Base-by-base conservation (phyloP, 1,140 invertebrate genomes). In the Andrena cerasifolii region DNA sequence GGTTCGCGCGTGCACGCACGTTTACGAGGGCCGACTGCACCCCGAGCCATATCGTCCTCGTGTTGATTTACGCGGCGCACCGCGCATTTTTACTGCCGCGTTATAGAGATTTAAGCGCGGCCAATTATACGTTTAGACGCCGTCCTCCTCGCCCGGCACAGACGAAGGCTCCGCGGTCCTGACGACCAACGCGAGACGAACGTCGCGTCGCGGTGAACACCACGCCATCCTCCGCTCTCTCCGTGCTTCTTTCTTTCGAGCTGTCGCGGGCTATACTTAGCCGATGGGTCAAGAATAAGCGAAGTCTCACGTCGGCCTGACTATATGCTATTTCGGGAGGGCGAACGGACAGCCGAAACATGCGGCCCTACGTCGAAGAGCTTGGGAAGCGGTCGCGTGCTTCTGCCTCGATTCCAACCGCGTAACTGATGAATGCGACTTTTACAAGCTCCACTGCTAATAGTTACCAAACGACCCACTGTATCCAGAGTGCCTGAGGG, bases 101-200 rank as follows among this genome's bases (percentile, higher is more conserved):
- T 91, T 91, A 90, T 91, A 90, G 84, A 90, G 88, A 91, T 91
- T 92, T 91, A 91, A 92, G 90, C 87, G 89, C 86, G 82, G 86
- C 88, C 90, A 92, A 92, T 93, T 93, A 92, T 91, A 91, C 89
- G 85, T 92, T 91, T 91, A 89, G 86, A 85, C 84, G 59, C 53
- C 72, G 31, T 63, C 45, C 49, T 24, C 40, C n/a, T 40, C 47
- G 68, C 65, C 43, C 47, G 7, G 28, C 28, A 14, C 65, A 12
- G 12, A 6, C 28, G n/a, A n/a, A 31, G 36, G 33, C 56, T 14
- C 36, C n/a, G 14, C 26, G n/a, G 26, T 43, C 26, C 68, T n/a
- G 43, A 10, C 43, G 51, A 79, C 78, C 70, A 56, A 77, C 43
- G 70, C 71, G 56, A n/a, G 51, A 74, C 43, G 36, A 40, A 40